Base-by-base conservation (phyloP, 1,140 invertebrate species). In the Calycopis cecrops region DNA sequence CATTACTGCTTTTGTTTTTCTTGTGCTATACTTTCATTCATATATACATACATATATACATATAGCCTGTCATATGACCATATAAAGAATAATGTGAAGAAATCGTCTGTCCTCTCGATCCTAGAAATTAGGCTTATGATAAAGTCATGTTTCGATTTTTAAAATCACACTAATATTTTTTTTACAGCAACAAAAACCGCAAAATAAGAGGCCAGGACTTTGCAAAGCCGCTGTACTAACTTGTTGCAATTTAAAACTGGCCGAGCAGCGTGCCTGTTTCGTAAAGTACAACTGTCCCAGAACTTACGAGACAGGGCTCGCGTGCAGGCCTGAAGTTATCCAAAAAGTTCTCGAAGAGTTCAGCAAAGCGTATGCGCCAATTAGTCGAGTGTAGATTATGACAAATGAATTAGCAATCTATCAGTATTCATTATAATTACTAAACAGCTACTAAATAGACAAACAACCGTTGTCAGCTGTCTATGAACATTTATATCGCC, bases 171-270 rank as follows among this genome's bases (percentile, higher is more conserved):
- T 28, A 28, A 28, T 28, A 28, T 28, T 28, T 49, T 28, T 33
- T 56, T 62, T 62, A 47, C 33, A 63, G 35, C 33, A 0, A 60
- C 53, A 17, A 62, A 62, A 37, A 40, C 55, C 9, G 48, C 55
- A 28, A 9, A 38, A 11, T n/a, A 44, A 10, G 1, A 21, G 51
- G 6, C 60, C 59, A 8, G 59, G 53, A 11, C 12, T 17, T 0
- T 71, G 69, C 52, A 49, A 71, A 14, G 60, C 60, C 33, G 63
- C 69, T 9, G 60, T 69, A 42, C 14, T 71, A n/a, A 17, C 34
- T n/a, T 71, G 69, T 55, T 71, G 69, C 37, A 54, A 51, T 6
- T 33, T 35, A 3, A 4, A 17, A n/a, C 10, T 18, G 1, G 9
- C 28, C 10, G 38, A 52, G 3, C 38, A 52, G 34, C 35, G 52